A percentile compares a stretch with the other conserved stretches of the same genome.
Evolutionary conservation across 2,888 invertebrate genomes (phyloP).

Genomic region (Cheilosia vulpina): DNA sequence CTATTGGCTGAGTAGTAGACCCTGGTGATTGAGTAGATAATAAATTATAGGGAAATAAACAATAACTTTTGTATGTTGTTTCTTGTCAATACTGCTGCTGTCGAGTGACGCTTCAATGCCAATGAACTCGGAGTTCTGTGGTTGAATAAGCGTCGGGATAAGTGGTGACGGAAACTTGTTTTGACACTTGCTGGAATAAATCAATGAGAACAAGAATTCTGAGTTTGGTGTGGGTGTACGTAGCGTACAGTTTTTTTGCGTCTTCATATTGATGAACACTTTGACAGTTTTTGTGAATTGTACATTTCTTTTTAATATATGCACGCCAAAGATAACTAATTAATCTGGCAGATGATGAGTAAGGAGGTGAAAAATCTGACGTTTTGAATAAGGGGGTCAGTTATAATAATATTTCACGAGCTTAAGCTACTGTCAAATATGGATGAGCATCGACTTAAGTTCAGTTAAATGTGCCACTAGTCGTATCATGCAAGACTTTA

Average conservation of each 20-base stretch:
- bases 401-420: too few species aligned
- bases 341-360: too few species aligned
- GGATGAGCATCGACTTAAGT: too few species aligned
- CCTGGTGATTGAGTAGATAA: constrained; percentile 1
- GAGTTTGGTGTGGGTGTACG: background rate
- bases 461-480: too few species aligned
- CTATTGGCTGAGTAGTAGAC: constrained; percentile 17
- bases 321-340: too few species aligned
- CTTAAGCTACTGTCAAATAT: background rate
- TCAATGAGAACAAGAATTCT: background rate
- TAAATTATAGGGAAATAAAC: constrained; percentile 30
- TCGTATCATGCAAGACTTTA: too few species aligned
- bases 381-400: too few species aligned
- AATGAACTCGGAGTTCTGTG: constrained; percentile 14
- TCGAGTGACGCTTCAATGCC: constrained; percentile 42
- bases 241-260: too few species aligned
- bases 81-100: constrained; percentile 10
- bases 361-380: too few species aligned
- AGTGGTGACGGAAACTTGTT: background rate
- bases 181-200: constrained; percentile 10
- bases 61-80: constrained; percentile 23
- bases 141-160: background rate
- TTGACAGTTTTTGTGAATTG: too few species aligned
- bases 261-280: too few species aligned
- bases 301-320: too few species aligned